Conservation (phyloP, 1,140 invertebrate genomes). For the Chrysoperla carnea region DNA sequence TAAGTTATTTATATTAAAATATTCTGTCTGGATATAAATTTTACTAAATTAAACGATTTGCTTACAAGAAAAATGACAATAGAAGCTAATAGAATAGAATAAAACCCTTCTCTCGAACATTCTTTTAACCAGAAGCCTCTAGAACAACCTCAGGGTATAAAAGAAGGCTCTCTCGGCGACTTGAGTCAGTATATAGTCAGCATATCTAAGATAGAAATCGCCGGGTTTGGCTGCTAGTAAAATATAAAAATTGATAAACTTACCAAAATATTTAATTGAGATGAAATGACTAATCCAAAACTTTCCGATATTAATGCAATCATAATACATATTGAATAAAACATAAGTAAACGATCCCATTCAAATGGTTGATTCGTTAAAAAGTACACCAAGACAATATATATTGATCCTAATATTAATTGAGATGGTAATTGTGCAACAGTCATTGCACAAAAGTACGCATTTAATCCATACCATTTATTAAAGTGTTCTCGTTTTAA, state of each 20-base stretch:
- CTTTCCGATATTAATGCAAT: conserved; percentile 58
- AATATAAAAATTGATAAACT: conserved; percentile 20
- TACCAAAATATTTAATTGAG: conserved; percentile 51
- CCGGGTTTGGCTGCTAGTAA: too few species aligned
- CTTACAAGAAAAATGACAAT: too few species aligned
- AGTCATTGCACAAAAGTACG: conserved; percentile 76
- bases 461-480: conserved; percentile 79
- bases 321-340: conserved; percentile 44
- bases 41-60: too few species aligned
- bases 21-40: too few species aligned
- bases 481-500: conserved; percentile 86
- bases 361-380: conserved; percentile 79
- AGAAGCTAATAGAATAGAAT: too few species aligned
- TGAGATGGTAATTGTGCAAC: conserved; percentile 51
- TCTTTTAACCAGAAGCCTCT: too few species aligned
- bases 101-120: too few species aligned
- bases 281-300: conserved; percentile 50
- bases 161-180: too few species aligned
- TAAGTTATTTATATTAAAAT: too few species aligned
- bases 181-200: too few species aligned
- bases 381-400: conserved; percentile 65
- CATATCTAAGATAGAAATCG: too few species aligned
- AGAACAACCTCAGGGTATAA: too few species aligned
- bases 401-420: conserved; percentile 55
- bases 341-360: conserved; percentile 46